Conservation (phyloP, 2,113 vertebrate genomes). For the Gulo gulo region DNA sequence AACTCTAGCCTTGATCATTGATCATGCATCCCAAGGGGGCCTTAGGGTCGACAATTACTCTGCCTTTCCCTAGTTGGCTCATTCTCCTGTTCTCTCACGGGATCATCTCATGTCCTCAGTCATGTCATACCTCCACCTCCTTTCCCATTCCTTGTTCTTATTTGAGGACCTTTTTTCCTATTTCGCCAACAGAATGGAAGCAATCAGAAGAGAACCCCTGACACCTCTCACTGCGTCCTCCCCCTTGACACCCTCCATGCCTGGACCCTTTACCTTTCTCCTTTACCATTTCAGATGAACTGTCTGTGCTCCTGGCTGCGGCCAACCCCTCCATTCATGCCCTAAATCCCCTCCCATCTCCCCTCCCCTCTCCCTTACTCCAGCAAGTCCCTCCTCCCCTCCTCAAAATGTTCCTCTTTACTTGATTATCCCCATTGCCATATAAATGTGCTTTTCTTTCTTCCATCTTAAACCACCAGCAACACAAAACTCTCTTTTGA, state of each 20-base stretch:
- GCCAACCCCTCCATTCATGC: background rate
- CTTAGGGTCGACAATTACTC: background rate
- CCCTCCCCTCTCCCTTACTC: background rate
- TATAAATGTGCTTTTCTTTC: background rate
- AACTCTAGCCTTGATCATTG: background rate
- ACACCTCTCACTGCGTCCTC: too few species aligned
- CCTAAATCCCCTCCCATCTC: background rate
- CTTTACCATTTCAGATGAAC: background rate
- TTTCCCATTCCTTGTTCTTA: background rate
- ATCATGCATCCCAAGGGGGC: background rate
- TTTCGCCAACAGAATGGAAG: background rate
- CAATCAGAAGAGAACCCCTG: background rate
- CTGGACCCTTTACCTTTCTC: background rate
- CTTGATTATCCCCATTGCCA: background rate
- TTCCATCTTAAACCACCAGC: background rate
- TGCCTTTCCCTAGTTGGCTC: background rate
- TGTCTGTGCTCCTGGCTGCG: background rate
- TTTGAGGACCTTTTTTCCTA: background rate
- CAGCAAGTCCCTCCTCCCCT: background rate
- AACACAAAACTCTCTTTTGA: background rate
- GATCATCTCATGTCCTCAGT: background rate
- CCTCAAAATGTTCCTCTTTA: background rate
- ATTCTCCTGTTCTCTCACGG: background rate
- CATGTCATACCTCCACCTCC: background rate
- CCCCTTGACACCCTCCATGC: background rate